Conservation (phyloP, 2,888 invertebrate species). For the Mantis religiosa region DNA sequence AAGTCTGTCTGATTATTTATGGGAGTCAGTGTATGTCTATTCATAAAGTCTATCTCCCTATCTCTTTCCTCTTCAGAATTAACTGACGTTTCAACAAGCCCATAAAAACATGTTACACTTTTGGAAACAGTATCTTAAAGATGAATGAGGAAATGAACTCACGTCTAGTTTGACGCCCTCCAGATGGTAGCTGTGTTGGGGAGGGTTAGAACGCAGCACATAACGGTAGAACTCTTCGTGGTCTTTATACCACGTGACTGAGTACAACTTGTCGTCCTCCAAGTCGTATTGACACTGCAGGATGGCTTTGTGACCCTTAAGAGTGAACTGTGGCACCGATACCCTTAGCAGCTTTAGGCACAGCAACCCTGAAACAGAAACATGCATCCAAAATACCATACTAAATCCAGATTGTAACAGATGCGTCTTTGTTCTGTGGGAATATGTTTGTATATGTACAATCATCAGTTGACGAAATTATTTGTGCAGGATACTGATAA, state of each 20-base stretch:
- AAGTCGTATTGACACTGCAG: conserved; percentile 65
- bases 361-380: conserved; percentile 3
- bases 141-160: conserved; percentile 43
- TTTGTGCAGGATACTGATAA: too few species aligned
- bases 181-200: conserved; percentile 63
- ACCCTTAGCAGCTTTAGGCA: conserved; percentile 56
- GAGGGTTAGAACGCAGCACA: conserved; percentile 67
- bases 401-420: too few species aligned
- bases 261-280: conserved; percentile 65
- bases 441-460: too few species aligned
- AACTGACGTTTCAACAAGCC: too few species aligned
- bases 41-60: too few species aligned
- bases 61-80: too few species aligned
- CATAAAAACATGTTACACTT: too few species aligned
- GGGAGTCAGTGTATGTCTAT: too few species aligned
- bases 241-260: conserved; percentile 82
- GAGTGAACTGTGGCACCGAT: conserved; percentile 59
- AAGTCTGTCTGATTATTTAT: too few species aligned
- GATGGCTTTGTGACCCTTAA: conserved; percentile 60
- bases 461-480: too few species aligned
- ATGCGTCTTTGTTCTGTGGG: too few species aligned
- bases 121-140: neutral
- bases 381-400: neutral
- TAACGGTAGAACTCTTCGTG: conserved; percentile 79
- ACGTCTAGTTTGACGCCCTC: conserved; percentile 67